Conservation (phyloP, 2,888 invertebrate species). For the Trilocha varians region DNA sequence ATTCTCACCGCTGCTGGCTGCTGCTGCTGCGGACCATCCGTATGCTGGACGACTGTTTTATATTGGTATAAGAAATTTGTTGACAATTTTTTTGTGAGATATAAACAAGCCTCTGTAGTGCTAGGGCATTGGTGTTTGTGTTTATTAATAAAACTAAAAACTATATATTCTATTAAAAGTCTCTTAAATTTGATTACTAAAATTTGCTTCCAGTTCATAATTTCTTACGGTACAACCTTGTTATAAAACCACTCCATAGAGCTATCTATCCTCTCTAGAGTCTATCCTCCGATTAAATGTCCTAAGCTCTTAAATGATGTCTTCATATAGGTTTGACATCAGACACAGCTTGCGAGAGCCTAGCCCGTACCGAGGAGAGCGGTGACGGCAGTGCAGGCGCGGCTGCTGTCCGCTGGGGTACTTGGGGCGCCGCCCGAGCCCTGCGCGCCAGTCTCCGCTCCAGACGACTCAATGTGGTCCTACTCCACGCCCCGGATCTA, state of each 20-base stretch:
- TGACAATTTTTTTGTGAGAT: too few relatives aligned
- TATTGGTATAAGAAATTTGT: too few relatives aligned
- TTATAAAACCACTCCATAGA: too few relatives aligned
- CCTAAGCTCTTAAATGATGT: background rate
- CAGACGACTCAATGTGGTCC: slow-evolving; percentile 81
- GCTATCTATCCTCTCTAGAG: too few relatives aligned
- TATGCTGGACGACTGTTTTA: slow-evolving; percentile 80
- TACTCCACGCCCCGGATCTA: slow-evolving; percentile 81
- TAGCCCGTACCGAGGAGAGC: slow-evolving; percentile 39
- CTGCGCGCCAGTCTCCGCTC: slow-evolving; percentile 79
- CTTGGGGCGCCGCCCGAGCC: slow-evolving; percentile 85
- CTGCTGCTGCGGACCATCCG: slow-evolving; percentile 59
- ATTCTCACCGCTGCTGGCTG: slow-evolving; percentile 80
- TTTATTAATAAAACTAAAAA: too few relatives aligned
- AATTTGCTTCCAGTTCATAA: too few relatives aligned
- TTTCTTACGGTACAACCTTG: too few relatives aligned
- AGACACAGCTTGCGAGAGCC: slow-evolving; percentile 59
- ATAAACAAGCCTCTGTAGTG: too few relatives aligned
- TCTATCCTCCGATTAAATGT: too few relatives aligned
- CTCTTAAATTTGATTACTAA: too few relatives aligned
- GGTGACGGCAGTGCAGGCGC: slow-evolving; percentile 52
- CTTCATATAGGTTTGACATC: slow-evolving; percentile 47
- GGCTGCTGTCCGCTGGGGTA: slow-evolving; percentile 80
- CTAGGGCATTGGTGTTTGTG: too few relatives aligned
- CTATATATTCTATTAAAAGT: too few relatives aligned